Conservation (phyloP, 2,113 vertebrate species). For the Notothenia coriiceps region DNA sequence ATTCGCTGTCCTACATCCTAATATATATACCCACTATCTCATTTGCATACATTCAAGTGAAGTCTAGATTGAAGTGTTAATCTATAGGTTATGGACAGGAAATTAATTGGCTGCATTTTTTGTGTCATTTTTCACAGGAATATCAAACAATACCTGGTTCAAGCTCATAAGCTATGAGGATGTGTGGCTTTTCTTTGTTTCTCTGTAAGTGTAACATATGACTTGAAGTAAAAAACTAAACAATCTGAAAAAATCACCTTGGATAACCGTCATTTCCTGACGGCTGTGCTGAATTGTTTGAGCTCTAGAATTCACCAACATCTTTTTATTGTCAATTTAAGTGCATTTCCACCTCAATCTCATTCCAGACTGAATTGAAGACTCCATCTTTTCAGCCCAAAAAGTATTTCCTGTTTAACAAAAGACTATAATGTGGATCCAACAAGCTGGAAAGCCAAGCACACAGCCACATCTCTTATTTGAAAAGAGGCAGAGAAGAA, state of each 20-base stretch:
- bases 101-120: background rate
- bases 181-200: background rate
- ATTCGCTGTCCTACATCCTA: background rate
- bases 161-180: background rate
- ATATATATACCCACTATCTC: background rate
- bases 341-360: background rate
- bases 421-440: background rate
- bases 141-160: background rate
- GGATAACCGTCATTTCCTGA: background rate
- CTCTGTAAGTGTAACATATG: no score
- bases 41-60: background rate
- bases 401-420: background rate
- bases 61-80: background rate
- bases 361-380: background rate
- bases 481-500: background rate
- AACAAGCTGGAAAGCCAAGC: constrained; percentile 1
- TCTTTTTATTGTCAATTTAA: background rate
- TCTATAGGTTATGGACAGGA: background rate
- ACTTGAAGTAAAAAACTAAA: no score
- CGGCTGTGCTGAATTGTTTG: background rate
- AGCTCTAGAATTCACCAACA: no score
- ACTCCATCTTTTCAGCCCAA: background rate
- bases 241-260: background rate
- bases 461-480: background rate
- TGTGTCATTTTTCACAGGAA: background rate